A percentile compares a stretch with the other conserved stretches of the same genome.
Evolutionary conservation across 2,797 vertebrate genomes (phyloP).

Genomic region (Champsocephalus esox): DNA sequence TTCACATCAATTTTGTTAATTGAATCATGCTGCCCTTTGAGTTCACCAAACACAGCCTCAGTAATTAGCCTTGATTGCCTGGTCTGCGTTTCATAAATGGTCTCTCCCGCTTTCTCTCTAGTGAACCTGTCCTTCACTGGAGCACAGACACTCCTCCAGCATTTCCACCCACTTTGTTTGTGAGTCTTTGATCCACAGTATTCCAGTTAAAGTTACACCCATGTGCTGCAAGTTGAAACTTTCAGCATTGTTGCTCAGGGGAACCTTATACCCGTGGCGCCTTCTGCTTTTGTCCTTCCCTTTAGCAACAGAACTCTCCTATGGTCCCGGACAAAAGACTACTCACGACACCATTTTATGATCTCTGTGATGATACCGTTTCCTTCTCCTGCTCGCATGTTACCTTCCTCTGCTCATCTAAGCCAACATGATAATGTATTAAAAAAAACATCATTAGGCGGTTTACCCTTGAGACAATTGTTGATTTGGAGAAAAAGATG

Average conservation of each 20-base stretch:
- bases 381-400: conserved; percentile 70
- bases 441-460: conserved; percentile 39
- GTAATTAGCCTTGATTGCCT: conserved; percentile 78
- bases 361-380: conserved; percentile 83
- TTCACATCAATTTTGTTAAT: conserved; percentile 61
- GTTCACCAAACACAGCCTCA: conserved; percentile 62
- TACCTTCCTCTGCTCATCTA: conserved; percentile 66
- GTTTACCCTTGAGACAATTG: conserved; percentile 55
- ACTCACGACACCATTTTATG: conserved; percentile 86
- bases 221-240: conserved; percentile 87
- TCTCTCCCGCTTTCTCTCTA: conserved; percentile 75
- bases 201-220: conserved; percentile 87
- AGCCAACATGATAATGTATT: conserved; percentile 66
- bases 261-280: conserved; percentile 87
- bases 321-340: conserved; percentile 85
- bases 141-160: conserved; percentile 82
- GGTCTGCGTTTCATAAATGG: conserved; percentile 74
- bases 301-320: conserved; percentile 86
- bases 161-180: conserved; percentile 86
- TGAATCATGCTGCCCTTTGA: conserved; percentile 68
- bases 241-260: conserved; percentile 84
- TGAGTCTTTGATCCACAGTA: conserved; percentile 83
- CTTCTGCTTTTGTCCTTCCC: conserved; percentile 85
- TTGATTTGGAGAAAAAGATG: conserved; percentile 63
- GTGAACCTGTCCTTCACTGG: conserved; percentile 82